These are phyloP conservation scores for Cavia aperea DNA, from an alignment of 2,113 vertebrate genomes.

Conservation along the genomic window DNA sequence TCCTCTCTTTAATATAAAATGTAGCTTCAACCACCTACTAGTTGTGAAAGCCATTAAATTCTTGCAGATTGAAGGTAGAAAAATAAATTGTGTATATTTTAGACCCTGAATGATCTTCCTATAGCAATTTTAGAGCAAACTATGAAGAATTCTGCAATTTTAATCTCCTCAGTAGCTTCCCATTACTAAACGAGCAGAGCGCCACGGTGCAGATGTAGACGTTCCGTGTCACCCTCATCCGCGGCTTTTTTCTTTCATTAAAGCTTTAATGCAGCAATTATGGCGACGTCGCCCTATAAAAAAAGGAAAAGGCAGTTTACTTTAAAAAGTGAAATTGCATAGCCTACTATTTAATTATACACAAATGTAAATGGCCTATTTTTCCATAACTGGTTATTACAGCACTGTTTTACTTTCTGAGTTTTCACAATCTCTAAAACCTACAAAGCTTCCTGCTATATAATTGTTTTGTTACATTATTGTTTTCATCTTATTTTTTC, in stretches of 20 bases:
- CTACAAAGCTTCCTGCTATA: slow-evolving; percentile 88
- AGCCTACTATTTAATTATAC: slow-evolving; percentile 89
- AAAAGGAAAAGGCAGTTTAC: slow-evolving; percentile 84
- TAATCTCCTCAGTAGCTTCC: slow-evolving; percentile 83
- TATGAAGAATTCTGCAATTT: slow-evolving; percentile 80
- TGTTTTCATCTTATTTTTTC: slow-evolving; percentile 86
- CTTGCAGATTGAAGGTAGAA: slow-evolving; percentile 75
- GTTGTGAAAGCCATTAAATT: slow-evolving; percentile 75
- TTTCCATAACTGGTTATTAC: slow-evolving; percentile 90
- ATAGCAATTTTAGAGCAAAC: slow-evolving; percentile 75
- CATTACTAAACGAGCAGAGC: slow-evolving; percentile 80
- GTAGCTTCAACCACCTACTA: slow-evolving; percentile 63
- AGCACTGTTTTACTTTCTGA: slow-evolving; percentile 88
- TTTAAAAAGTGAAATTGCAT: slow-evolving; percentile 89
- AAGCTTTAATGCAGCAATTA: slow-evolving; percentile 86
- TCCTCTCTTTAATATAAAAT: slow-evolving; percentile 58
- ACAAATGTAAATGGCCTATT: slow-evolving; percentile 88
- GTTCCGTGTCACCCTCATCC: slow-evolving; percentile 82
- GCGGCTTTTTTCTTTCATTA: slow-evolving; percentile 84
- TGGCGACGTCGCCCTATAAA: slow-evolving; percentile 83
- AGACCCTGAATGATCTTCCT: slow-evolving; percentile 78
- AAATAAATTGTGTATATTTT: slow-evolving; percentile 79
- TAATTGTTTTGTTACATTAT: slow-evolving; percentile 86
- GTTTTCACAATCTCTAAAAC: slow-evolving; percentile 87
- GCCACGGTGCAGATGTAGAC: slow-evolving; percentile 75